Evolutionary conservation across 2,888 invertebrate genomes (phyloP), one percentile per base, ranked within the genome.

Genomic region (Caenorhabditis auriculariae): DNA sequence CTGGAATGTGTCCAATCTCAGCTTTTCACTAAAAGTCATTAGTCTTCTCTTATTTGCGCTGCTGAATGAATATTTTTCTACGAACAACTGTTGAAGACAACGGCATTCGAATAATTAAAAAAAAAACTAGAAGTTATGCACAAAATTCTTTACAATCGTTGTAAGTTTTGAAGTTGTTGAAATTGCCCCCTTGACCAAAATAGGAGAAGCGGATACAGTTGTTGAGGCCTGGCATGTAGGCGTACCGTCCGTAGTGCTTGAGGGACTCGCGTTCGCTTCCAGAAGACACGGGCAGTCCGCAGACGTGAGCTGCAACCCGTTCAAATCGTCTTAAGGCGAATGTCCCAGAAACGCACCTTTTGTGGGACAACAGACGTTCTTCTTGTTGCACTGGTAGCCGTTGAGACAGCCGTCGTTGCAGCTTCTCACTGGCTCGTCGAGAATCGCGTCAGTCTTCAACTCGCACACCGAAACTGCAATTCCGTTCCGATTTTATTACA

Each of bases 151-250:
- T 72, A 54, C 77, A 77, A 39, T 72, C 69, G 17, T 56, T 48
- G 43, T 69, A 76, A 6, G 63, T 66, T 39, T 60, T 26, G 55
- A 77, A 77, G 56, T 77, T 77, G 58, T 77, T 77, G 47, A 62
- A 78, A 42, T 77, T 77, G 23, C 77, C 77, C 23, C 61, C 74
- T n/a, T 50, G 45, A 5, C 77, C 75, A 58, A 77, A 77, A 45
- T 76, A 77, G 5, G 71, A 71, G 54, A 77, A 77, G 21, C 75
- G 66, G 37, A 72, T 66, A 55, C 77, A 77, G 39, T 65, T 69
- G 12, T 76, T 69, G 27, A 76, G 60, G 5, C 64, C 62, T 6
- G 64, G 56, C 27, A 61, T 54, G 48, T 61, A 77, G 12, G 72
- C 70, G 38, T 71, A 77, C 39, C 77, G 54, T 3, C 76, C 74